A percentile compares a stretch with the other conserved stretches of the same genome.
Evolutionary conservation across 2,113 vertebrate species (phyloP).

Genomic region (Pomatostomus ruficeps): DNA sequence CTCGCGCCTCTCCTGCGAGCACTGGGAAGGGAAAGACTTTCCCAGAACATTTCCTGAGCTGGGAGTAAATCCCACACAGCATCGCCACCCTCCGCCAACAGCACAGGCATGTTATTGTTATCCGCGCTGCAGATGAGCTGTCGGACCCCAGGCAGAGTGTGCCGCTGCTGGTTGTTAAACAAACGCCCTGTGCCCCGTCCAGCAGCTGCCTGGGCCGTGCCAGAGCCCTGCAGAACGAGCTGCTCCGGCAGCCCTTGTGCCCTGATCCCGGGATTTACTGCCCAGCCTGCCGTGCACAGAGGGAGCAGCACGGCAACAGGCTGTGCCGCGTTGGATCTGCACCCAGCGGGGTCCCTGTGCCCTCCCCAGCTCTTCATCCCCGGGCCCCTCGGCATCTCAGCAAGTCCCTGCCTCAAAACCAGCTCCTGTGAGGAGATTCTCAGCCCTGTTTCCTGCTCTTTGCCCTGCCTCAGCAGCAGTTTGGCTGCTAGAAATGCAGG

Average conservation of each 20-base stretch:
- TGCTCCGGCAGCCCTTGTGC: background rate
- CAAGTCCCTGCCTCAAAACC: background rate
- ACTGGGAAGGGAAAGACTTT: background rate
- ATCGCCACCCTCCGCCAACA: background rate
- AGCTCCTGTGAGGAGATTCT: accelerated
- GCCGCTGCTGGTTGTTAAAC: background rate
- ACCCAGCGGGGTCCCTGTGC: background rate
- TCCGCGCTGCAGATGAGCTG: background rate
- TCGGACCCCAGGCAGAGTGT: background rate
- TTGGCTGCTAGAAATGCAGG: background rate
- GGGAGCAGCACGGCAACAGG: background rate
- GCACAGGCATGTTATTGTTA: background rate
- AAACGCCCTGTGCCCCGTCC: background rate
- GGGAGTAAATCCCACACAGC: background rate
- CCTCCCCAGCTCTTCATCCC: background rate
- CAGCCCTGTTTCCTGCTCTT: background rate
- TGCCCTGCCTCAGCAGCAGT: background rate
- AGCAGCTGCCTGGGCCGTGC: background rate
- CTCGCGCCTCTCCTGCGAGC: background rate
- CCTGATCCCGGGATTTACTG: background rate
- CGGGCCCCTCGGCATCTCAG: background rate
- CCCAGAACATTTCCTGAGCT: slow-evolving; percentile 6
- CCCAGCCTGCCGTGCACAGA: background rate
- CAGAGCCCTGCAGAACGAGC: background rate
- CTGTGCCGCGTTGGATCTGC: background rate